Base-by-base conservation (phyloP, 2,113 vertebrate species). In the Peromyscus leucopus region DNA sequence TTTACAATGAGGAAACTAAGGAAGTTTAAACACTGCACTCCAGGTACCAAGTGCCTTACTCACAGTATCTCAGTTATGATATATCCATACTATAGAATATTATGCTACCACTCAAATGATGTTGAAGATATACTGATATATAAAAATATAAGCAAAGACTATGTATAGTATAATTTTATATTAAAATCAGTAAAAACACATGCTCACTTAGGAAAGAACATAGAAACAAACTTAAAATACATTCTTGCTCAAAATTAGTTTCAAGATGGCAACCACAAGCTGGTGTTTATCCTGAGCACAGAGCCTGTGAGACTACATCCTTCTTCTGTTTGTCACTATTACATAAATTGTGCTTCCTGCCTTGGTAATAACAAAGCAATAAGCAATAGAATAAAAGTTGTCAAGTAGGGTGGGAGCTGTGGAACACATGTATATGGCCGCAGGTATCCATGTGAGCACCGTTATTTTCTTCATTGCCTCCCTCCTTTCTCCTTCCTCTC, bases 361-460 rank as follows among this genome's bases (percentile, higher is more conserved):
- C 91, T 89, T 89, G 76, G 33, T 65, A 71, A 89, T 67, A 79
- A 78, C 12, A 91, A 91, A 28, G 46, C 67, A 88, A 76, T 90
- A 89, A 78, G 75, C 48, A 93, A 93, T 19, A 24, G 21, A 72
- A n/a, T 55, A 72, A 51, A 33, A 48, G 10, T 22, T 67, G 17
- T 48, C 61, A 48, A 48, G 61, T 10, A 26, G 42, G 65, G 9
- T 22, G 63, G 16, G 36, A 72, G 13, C 78, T 39, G 75, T 39
- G 11, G 33, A 12, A 59, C 55, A 79, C 26, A 57, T 15, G 4
- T 22, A 11, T 46, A 15, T 84, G 83, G 4, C 26, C 33, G 1
- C 36, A 59, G 24, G 9, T 7, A 48, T 46, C 63, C 39, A 22
- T 46, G 22, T 22, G 63, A 85, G 21, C 83, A 46, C 28, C 7